Base-by-base conservation (phyloP, 2,113 vertebrate genomes). In the Limnothrissa miodon region DNA sequence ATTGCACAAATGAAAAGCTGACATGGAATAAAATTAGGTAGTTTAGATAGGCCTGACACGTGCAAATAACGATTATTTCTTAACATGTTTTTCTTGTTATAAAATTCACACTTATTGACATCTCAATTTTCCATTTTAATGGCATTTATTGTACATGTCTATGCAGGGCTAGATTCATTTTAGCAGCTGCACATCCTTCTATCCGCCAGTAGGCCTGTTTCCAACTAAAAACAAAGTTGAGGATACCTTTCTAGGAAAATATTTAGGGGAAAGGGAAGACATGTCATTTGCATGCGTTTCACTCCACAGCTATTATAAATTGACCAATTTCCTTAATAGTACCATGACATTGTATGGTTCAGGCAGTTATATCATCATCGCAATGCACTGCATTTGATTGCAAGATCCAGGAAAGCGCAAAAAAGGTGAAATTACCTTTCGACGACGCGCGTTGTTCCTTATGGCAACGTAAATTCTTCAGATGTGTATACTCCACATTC, bases 171-270 rank as follows among this genome's bases (percentile, higher is more conserved):
- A 86, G 85, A 84, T 78, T 51, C 25, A 17, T 44, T n/a, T 39
- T 36, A 42, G n/a, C 80, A 62, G 78, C 19, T 80, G 78, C 62
- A 29, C 79, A 78, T 62, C 83, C 23, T 51, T 81, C 45, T 2
- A 29, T 2, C 56, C 29, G 19, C 6, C 29, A 66, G 59, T 66
- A 33, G 59, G 8, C 80, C 44, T 29, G 80, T 83, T 59, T 8
- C 48, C 56, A 42, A 17, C 86, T 82, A 83, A 88, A 87, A 45
- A 10, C 85, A 83, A 82, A 89, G 87, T 85, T 88, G 86, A 89
- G 81, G 83, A 86, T 70, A 33, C 1, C 39, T 59, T 80, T 66
- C n/a, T 66, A 4, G 7, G 8, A 13, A 7, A 46, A 46, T 46
- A 46, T 46, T 87, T 79, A 29, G n/a, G n/a, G n/a, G n/a, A n/a